Evolutionary conservation across 2,113 vertebrate species (phyloP), one percentile per base, ranked within the genome.

Genomic region (Tupaia tana): DNA sequence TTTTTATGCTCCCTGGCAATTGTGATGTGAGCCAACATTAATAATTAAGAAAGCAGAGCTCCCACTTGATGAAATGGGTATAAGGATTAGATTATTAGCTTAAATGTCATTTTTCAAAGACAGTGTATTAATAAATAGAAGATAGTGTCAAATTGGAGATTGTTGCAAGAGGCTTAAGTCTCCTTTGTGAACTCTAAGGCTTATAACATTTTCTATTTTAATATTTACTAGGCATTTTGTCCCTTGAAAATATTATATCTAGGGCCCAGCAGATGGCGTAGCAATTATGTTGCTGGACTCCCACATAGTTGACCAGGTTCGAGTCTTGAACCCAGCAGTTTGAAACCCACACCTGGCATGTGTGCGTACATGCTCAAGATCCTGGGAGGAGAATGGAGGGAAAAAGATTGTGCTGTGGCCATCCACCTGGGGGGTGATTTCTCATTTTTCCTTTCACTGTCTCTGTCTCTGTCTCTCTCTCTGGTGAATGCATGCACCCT

Each of bases 181-280:
- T 83, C 14, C 16, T 29, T 74, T 87, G 83, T 61, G 67, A 83
- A 74, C 31, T 34, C 75, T 25, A 56, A 82, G 24, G 14, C 16
- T 77, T 56, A 9, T 12, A 90, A 64, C 87, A 52, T 64, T 86
- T 88, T 81, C 54, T 83, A 24, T 87, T 79, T 79, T 34, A 22
- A 4, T 82, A 75, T 92, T 73, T 78, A 79, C 56, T 18, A 87
- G 27, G 29, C 22, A 34, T 93, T 95, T 90, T 92, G 16, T 71
- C 29, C 9, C 56, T 95, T 73, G 77, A 63, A 87, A 90, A 70
- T 70, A 43, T 43, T 43, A 43, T 43, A 43, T 43, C 43, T 43
- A 43, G 43, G 43, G 43, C 43, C 43, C 43, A 43, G 43, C 43
- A 43, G 43, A 43, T 43, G 43, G 43, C 43, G 43, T 43, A 43